Base-by-base conservation (phyloP, 2,888 invertebrate genomes). In the Andrena flavipes region DNA sequence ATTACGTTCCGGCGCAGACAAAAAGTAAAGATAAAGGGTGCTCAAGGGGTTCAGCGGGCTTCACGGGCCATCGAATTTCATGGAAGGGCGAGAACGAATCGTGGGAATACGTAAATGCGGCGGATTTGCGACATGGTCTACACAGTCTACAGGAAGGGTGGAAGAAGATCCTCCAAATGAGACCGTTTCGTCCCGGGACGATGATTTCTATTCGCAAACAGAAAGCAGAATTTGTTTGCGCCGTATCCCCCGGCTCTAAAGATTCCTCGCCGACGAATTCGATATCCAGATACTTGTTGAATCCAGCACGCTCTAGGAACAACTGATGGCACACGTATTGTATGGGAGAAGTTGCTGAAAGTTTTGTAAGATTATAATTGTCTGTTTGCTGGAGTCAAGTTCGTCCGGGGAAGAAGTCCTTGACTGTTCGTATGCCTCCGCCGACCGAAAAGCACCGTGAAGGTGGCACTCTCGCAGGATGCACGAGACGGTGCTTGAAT, bases 31-130 rank as follows among this genome's bases (percentile, higher is more conserved):
- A 71, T 74, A 80, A 71, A 84, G 84, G 76, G 59, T 64, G 74
- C 49, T 74, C 68, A 65, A 71, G 68, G 73, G 71, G 68, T 71
- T 68, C 60, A 68, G 71, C 71, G 77, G 70, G 80, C 87, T 91
- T 88, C 87, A 90, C 88, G 88, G 88, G 62, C 85, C 90, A 90
- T 90, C 88, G 90, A 91, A 87, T 86, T 91, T 90, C 89, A 91
- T 85, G 84, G 85, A 84, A 69, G 76, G 73, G 85, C 80, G 87
- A 83, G 85, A 76, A 90, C 85, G 84, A 87, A 90, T 90, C 89
- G 89, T 91, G 90, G 85, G 88, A 90, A 87, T 82, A 81, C 78
- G 84, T 84, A 84, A 88, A 89, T 85, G 88, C 86, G 84, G 65
- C 29, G 86, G 82, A 86, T 82, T 88, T 81, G 48, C 74, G 71